Evolutionary conservation across 2,888 invertebrate species (phyloP).

Genomic region (Limenitis camilla): DNA sequence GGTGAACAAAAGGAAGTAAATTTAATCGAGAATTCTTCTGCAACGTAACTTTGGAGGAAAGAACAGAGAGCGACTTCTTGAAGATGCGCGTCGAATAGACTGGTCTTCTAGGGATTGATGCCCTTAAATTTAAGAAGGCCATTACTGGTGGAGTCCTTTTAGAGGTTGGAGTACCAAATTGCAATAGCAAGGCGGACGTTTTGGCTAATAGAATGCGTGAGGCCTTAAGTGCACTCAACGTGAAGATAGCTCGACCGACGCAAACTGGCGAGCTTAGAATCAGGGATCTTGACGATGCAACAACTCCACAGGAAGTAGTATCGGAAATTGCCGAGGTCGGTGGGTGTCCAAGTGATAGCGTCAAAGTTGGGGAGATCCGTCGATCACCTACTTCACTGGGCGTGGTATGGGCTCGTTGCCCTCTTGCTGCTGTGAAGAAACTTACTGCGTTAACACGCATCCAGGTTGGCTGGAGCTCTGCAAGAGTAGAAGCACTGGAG

Average conservation of each 20-base stretch:
- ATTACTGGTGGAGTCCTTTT: conserved; percentile 8
- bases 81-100: no score
- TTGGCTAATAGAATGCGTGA: conserved; percentile 2
- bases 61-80: no score
- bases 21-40: no score
- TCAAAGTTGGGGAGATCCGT: conserved; percentile 8
- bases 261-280: conserved; percentile 13
- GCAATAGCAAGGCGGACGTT: background rate
- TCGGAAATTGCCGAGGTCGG: conserved; percentile 11
- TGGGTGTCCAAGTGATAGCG: background rate
- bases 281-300: conserved; percentile 11
- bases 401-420: conserved; percentile 8
- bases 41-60: no score
- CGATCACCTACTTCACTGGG: conserved; percentile 4
- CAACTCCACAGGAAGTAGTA: conserved; percentile 5
- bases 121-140: background rate
- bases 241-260: conserved; percentile 4
- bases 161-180: background rate
- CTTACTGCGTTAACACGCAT: conserved; percentile 1
- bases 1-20: conserved; percentile 10
- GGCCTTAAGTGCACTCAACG: background rate
- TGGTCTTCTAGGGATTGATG: background rate
- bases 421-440: conserved; percentile 1
- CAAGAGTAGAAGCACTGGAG: conserved; percentile 4
- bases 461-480: conserved; percentile 7